Base-by-base conservation (phyloP, 2,113 vertebrate genomes). In the Mustela lutreola region DNA sequence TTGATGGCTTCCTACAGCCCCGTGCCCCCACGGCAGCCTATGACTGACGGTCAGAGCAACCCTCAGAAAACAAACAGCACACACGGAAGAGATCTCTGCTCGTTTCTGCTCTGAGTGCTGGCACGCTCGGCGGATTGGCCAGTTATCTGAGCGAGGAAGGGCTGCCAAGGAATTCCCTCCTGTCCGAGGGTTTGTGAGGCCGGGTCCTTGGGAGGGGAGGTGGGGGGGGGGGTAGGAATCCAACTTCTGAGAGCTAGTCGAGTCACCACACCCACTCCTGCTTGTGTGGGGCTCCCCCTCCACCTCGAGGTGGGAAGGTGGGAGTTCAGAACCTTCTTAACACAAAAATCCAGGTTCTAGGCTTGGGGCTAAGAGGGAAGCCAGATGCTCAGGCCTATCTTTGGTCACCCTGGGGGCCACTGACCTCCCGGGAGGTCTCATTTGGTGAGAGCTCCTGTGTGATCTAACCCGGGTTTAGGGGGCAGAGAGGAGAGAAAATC, bases 1-100 rank as follows among this genome's bases (percentile, higher is more conserved):
- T 98, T 99, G 98, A 99, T 98, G 97, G 96, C 89, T 98, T 96
- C 97, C 99, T 98, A 99, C 98, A 98, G 98, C 98, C 98, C 98
- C 96, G 98, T 97, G 98, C 98, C 98, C 83, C 97, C 96, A 56
- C 97, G 96, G 96, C 97, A 93, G 98, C 98, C 97, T 92, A 95
- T 85, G 97, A 98, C 98, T 97, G 97, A 98, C 98, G 97, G 98
- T 98, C 97, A 98, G 97, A 97, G 93, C 97, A 97, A 98, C 98
- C 98, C 63, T 98, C 97, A 97, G 98, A 99, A 99, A 99, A 98
- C 98, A 99, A 98, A 98, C 98, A 97, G 97, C 90, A 89, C 97
- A 95, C 98, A 98, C 98, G 70, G 98, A 98, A 98, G 98, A 85
- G 98, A 98, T 98, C 98, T 98, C 98, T 98, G 97, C 98, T 96